A percentile compares a stretch with the other conserved stretches of the same genome.
Conservation (phyloP, 2,888 invertebrate genomes). For the Gibbula magus region DNA sequence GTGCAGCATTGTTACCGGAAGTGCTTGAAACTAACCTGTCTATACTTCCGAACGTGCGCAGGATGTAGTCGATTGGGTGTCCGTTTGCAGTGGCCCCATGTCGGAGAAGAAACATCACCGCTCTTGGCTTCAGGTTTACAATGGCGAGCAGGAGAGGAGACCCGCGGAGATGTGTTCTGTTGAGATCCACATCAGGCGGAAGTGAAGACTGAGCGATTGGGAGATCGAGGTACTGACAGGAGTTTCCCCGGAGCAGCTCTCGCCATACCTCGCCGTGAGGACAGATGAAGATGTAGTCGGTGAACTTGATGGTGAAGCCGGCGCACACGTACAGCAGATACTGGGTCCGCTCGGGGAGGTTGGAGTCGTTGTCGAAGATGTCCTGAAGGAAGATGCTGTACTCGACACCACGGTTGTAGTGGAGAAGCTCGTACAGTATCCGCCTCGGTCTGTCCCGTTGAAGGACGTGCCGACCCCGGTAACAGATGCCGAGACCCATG, state of each 20-base stretch:
- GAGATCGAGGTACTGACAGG: constrained; percentile 19
- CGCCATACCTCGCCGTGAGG: constrained; percentile 12
- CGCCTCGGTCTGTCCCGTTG: not conserved
- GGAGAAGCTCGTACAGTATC: not conserved
- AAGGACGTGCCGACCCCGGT: not conserved
- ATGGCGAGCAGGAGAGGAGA: constrained; percentile 25
- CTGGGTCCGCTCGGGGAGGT: constrained; percentile 7
- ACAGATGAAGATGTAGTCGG: constrained; percentile 15
- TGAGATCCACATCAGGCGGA: constrained; percentile 17
- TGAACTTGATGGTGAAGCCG: constrained; percentile 8
- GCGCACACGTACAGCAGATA: constrained; percentile 15
- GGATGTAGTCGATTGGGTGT: constrained; percentile 17
- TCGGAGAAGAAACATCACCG: constrained; percentile 15
- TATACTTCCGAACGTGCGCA: constrained; percentile 22
- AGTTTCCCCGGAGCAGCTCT: constrained; percentile 1
- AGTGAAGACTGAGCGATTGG: constrained; percentile 20
- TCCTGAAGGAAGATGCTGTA: constrained; percentile 25
- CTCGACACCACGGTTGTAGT: constrained; percentile 21
- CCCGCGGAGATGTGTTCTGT: constrained; percentile 9
- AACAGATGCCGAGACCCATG: constrained; percentile 25
- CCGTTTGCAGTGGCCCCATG: constrained; percentile 21
- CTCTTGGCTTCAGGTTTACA: constrained; percentile 21
- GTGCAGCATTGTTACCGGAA: not conserved
- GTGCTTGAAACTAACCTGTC: not conserved
- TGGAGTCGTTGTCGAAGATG: not conserved